These are phyloP conservation scores for Anticlea derivata DNA, from an alignment of 2,888 invertebrate species.

Conservation along the genomic window DNA sequence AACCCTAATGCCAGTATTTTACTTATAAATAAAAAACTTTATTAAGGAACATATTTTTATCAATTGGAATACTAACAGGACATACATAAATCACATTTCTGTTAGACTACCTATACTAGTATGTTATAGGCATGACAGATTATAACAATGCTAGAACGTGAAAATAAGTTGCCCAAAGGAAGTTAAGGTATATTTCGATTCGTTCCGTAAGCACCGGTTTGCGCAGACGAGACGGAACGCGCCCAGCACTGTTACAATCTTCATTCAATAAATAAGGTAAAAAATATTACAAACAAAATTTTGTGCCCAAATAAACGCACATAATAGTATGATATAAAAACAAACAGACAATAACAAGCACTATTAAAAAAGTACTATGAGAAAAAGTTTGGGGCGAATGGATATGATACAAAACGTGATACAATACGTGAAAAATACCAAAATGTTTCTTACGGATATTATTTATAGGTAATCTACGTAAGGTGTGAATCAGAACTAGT, in stretches of 20 bases:
- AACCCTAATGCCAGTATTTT: conserved; percentile 75
- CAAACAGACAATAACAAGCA: conserved; percentile 55
- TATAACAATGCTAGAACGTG: conserved; percentile 13
- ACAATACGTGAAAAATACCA: conserved; percentile 9
- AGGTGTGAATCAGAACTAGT: conserved; percentile 24
- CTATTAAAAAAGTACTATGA: conserved; percentile 37
- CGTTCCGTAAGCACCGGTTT: conserved; percentile 19
- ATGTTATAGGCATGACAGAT: conserved; percentile 36
- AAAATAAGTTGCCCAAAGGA: not conserved
- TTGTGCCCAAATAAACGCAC: conserved; percentile 56
- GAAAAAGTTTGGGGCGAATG: conserved; percentile 24
- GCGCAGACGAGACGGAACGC: not conserved
- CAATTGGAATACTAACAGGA: conserved; percentile 45
- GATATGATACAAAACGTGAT: conserved; percentile 11
- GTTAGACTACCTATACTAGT: conserved; percentile 39
- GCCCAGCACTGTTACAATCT: conserved; percentile 10
- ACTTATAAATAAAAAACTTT: conserved; percentile 75
- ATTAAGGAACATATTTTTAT: conserved; percentile 71
- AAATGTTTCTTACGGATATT: conserved; percentile 7
- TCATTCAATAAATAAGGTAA: conserved; percentile 5
- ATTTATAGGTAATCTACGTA: not conserved
- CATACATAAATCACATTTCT: conserved; percentile 39
- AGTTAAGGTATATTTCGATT: conserved; percentile 6
- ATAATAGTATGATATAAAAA: conserved; percentile 45
- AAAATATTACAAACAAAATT: conserved; percentile 42